Evolutionary conservation across 2,113 vertebrate genomes (phyloP).

Genomic region (Microtus oregoni): DNA sequence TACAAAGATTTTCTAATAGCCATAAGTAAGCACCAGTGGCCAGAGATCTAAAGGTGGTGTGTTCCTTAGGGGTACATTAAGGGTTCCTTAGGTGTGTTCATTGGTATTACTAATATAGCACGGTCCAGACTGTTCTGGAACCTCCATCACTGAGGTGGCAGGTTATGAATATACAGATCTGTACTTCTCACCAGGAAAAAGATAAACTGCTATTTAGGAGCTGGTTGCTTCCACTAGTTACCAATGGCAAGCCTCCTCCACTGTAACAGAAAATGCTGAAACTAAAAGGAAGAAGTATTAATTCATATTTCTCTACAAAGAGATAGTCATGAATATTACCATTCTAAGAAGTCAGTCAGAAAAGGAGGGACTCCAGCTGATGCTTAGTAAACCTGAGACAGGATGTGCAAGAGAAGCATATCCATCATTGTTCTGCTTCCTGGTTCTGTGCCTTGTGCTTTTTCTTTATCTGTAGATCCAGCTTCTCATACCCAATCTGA

Average conservation of each 20-base stretch:
- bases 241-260: not conserved
- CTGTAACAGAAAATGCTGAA: not conserved
- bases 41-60: not conserved
- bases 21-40: not conserved
- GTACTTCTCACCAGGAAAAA: not conserved
- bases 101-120: not conserved
- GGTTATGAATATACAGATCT: not conserved
- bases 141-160: not conserved
- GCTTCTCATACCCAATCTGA: not conserved
- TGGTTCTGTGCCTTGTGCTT: not conserved
- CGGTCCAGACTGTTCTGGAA: conserved; percentile 13
- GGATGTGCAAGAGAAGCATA: not conserved
- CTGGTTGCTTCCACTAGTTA: not conserved
- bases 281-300: not conserved
- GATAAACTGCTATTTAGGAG: not conserved
- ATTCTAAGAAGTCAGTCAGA: not conserved
- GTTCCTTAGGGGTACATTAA: not conserved
- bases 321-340: not conserved
- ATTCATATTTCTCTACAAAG: not conserved
- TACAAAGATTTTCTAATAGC: not conserved
- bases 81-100: not conserved
- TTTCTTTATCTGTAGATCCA: not conserved
- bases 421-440: not conserved
- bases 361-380: not conserved
- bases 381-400: not conserved